phyloP scores from a whole-genome alignment of 2,113 vertebrate genomes.

The Callopanchax toddi region DNA sequence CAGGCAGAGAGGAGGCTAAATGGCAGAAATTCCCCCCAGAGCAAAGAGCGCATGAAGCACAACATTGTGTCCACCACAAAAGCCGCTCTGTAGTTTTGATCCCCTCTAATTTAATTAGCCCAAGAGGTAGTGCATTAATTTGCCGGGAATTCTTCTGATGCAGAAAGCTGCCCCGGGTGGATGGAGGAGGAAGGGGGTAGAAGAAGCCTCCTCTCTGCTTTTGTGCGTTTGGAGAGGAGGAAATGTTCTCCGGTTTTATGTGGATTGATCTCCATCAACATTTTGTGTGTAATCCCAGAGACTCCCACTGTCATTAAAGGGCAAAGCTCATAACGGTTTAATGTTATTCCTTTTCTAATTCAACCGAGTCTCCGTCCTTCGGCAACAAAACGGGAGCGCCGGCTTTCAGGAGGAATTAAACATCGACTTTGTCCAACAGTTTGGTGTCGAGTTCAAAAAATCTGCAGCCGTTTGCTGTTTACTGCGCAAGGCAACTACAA shows the following conservation, averaged over 20 bases:
- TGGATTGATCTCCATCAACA: slow-evolving; percentile 49
- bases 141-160: slow-evolving; percentile 99
- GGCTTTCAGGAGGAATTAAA: slow-evolving; percentile 43
- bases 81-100: slow-evolving; percentile 98
- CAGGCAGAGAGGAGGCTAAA: slow-evolving; percentile 91
- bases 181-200: slow-evolving; percentile 68
- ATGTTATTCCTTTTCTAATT: slow-evolving; percentile 46
- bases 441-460: slow-evolving; percentile 1
- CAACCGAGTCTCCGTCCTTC: slow-evolving; percentile 35
- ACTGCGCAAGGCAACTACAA: not conserved
- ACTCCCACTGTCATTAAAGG: slow-evolving; percentile 38
- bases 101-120: slow-evolving; percentile 99
- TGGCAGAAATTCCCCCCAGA: slow-evolving; percentile 97
- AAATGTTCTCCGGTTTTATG: slow-evolving; percentile 46
- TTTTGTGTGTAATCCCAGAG: slow-evolving; percentile 30
- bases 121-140: slow-evolving; percentile 99
- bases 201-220: slow-evolving; percentile 91
- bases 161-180: slow-evolving; percentile 92
- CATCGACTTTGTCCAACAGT: slow-evolving; percentile 20
- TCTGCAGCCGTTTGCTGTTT: not conserved
- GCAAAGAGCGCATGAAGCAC: slow-evolving; percentile 93
- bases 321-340: slow-evolving; percentile 45
- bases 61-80: slow-evolving; percentile 99
- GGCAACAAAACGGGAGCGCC: slow-evolving; percentile 31
- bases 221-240: slow-evolving; percentile 84